phyloP scores from a whole-genome alignment of 2,888 invertebrate genomes.

The Phengaris arion region DNA sequence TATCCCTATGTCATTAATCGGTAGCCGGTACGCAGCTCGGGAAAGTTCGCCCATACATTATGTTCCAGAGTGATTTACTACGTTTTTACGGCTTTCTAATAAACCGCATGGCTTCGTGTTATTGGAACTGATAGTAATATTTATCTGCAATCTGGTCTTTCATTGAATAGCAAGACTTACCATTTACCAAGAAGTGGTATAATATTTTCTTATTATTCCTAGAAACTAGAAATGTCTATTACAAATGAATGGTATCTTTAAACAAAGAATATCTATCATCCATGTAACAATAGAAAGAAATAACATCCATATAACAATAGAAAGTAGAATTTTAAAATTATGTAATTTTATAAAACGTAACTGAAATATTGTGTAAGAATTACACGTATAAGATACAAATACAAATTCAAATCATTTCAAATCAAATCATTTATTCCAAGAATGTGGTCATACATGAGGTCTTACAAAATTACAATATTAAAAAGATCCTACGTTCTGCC shows the following conservation, averaged over 20 bases:
- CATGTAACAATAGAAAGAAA: not conserved
- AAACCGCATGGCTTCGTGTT: not conserved
- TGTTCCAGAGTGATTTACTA: conserved; percentile 1
- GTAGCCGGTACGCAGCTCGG: not conserved
- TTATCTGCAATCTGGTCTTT: not conserved
- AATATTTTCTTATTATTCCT: no score
- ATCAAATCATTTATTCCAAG: no score
- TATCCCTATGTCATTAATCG: not conserved
- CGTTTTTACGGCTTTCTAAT: conserved; percentile 3
- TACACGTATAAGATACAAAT: not conserved
- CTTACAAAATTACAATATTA: no score
- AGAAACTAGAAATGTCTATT: no score
- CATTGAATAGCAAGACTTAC: not conserved
- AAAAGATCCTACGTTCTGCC: no score
- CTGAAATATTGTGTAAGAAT: not conserved
- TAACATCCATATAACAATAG: no score
- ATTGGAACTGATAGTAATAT: conserved; percentile 1
- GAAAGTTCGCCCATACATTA: conserved; percentile 3
- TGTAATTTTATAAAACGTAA: not conserved
- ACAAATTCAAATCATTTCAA: not conserved
- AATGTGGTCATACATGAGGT: no score
- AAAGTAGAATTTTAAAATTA: not conserved
- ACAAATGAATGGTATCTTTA: not conserved
- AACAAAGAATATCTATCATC: not conserved
- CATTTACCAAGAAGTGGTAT: no score